Evolutionary conservation across 2,888 invertebrate species (phyloP).

Genomic region (Hyposoter dolosus): DNA sequence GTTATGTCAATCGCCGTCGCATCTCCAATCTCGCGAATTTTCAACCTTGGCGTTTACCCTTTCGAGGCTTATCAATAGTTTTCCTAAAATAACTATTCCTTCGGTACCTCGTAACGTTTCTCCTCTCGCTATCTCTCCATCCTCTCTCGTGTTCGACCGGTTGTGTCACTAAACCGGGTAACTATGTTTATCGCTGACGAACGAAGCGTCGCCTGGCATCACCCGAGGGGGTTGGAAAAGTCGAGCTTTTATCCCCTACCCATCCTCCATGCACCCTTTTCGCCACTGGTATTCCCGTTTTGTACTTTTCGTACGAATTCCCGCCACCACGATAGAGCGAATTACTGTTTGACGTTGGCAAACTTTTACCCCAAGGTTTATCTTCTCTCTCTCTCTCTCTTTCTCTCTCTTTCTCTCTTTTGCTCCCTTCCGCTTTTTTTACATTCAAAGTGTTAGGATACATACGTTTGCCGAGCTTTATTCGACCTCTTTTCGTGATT

Average conservation of each 20-base stretch:
- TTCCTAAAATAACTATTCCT: constrained; percentile 36
- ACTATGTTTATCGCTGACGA: constrained; percentile 76
- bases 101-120: constrained; percentile 9
- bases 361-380: constrained; percentile 72
- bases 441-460: constrained; percentile 35
- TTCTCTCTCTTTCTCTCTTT: constrained; percentile 35
- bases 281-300: constrained; percentile 42
- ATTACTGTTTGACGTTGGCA: constrained; percentile 76
- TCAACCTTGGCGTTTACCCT: constrained; percentile 43
- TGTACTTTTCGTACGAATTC: constrained; percentile 33
- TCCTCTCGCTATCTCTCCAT: constrained; percentile 18
- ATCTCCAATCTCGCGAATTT: constrained; percentile 26
- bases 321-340: constrained; percentile 70
- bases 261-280: constrained; percentile 5
- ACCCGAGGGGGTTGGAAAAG: constrained; percentile 62
- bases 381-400: constrained; percentile 68
- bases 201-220: constrained; percentile 72
- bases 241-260: constrained; percentile 35
- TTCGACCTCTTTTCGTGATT: constrained; percentile 36
- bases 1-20: constrained; percentile 40
- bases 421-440: constrained; percentile 6
- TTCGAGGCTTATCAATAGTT: constrained; percentile 40
- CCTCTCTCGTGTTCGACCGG: constrained; percentile 31
- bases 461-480: not conserved
- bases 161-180: constrained; percentile 71